A percentile compares a stretch with the other conserved stretches of the same genome.
phyloP scores from a whole-genome alignment of 2,888 invertebrate species.

The Lamellibrachia columna region DNA sequence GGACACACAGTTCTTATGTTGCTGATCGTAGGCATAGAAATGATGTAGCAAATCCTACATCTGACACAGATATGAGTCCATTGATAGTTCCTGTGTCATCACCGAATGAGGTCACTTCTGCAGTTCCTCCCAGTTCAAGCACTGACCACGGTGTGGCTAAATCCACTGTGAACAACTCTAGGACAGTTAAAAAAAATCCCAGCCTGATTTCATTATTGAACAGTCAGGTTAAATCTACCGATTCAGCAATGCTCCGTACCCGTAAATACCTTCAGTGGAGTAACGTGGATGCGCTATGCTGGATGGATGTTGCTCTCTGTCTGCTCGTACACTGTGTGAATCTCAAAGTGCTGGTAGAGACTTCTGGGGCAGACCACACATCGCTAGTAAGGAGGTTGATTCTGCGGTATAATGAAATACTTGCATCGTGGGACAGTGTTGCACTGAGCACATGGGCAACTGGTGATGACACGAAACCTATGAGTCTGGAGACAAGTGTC shows the following conservation, averaged over 20 bases:
- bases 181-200: not conserved
- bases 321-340: conserved; percentile 52
- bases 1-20: not conserved
- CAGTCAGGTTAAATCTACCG: not conserved
- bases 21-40: not conserved
- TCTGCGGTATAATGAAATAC: not conserved
- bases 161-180: not conserved
- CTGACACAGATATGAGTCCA: not conserved
- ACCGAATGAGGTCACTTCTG: not conserved
- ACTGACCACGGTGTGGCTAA: not conserved
- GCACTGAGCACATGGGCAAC: not conserved
- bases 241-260: not conserved
- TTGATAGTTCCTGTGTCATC: not conserved
- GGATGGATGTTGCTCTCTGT: conserved; percentile 61
- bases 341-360: conserved; percentile 21
- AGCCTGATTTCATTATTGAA: not conserved
- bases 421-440: not conserved
- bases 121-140: not conserved
- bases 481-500: conserved; percentile 29
- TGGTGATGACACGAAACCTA: not conserved
- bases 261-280: conserved; percentile 55
- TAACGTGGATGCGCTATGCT: conserved; percentile 61
- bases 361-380: not conserved
- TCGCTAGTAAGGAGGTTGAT: not conserved
- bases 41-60: not conserved